phyloP scores from a whole-genome alignment of 2,888 invertebrate species.

The Zhuqinia jingwanae region DNA sequence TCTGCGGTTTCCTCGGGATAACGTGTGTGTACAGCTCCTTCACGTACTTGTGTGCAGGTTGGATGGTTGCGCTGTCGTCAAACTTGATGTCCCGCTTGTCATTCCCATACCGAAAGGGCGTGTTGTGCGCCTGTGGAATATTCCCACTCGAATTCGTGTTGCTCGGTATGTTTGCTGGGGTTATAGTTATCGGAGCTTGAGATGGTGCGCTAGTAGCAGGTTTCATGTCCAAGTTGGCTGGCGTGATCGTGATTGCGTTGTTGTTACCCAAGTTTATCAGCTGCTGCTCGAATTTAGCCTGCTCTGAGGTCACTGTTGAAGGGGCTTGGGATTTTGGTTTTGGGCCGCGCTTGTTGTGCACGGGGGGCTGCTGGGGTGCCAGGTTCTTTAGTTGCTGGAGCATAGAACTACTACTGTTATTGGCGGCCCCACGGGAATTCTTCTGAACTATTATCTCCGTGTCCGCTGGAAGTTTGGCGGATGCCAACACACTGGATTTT shows the following conservation, averaged over 20 bases:
- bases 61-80: neutral
- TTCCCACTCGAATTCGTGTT: neutral
- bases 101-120: constrained; percentile 36
- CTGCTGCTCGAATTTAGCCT: too few species aligned
- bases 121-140: constrained; percentile 9
- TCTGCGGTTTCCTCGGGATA: constrained; percentile 76
- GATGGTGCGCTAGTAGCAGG: neutral
- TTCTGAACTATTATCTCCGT: too few species aligned
- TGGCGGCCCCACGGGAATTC: too few species aligned
- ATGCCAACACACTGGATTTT: too few species aligned
- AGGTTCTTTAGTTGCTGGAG: too few species aligned
- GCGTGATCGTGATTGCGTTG: constrained; percentile 44
- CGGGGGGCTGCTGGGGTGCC: too few species aligned
- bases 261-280: constrained; percentile 42
- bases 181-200: constrained; percentile 43
- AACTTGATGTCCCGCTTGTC: constrained; percentile 24
- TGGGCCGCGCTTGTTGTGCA: too few species aligned
- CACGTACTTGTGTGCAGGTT: constrained; percentile 74
- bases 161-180: constrained; percentile 2
- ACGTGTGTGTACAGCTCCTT: constrained; percentile 76
- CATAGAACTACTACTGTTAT: too few species aligned
- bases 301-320: too few species aligned
- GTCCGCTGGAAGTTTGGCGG: too few species aligned
- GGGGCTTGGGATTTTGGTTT: too few species aligned
- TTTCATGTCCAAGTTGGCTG: constrained; percentile 29